A percentile compares a stretch with the other conserved stretches of the same genome.
These are phyloP conservation scores for Heliconius hortense DNA, from an alignment of 2,888 invertebrate genomes.

Conservation along the genomic window DNA sequence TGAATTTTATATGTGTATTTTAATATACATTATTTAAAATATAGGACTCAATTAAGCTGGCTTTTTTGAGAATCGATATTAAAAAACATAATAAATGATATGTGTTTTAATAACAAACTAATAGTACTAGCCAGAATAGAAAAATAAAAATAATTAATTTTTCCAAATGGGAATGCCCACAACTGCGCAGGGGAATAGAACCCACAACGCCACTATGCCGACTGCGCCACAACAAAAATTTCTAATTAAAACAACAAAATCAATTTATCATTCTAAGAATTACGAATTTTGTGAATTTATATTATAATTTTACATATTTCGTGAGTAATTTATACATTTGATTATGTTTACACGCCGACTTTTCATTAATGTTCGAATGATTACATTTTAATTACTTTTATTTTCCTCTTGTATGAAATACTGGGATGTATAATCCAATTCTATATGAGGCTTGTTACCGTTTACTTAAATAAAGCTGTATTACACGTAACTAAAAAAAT, in stretches of 20 bases:
- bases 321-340: not conserved
- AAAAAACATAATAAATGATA: too few relatives aligned
- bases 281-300: not conserved
- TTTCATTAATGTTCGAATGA: constrained; percentile 21
- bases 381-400: constrained; percentile 26
- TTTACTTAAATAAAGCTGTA: not conserved
- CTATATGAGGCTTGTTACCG: not conserved
- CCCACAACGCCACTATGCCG: not conserved
- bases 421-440: constrained; percentile 10
- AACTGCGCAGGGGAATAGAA: not conserved
- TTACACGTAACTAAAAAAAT: not conserved
- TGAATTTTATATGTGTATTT: too few relatives aligned
- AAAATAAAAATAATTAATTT: not conserved
- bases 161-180: not conserved
- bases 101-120: too few relatives aligned
- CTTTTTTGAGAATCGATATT: too few relatives aligned
- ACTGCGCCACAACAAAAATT: too few relatives aligned
- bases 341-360: constrained; percentile 10
- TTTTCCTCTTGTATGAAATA: constrained; percentile 7
- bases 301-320: constrained; percentile 2
- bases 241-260: not conserved
- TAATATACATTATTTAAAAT: too few relatives aligned
- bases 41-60: too few relatives aligned
- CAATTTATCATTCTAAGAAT: not conserved
- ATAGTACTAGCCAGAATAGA: too few relatives aligned